A percentile compares a stretch with the other conserved stretches of the same genome.
Evolutionary conservation across 1,140 invertebrate genomes (phyloP).

Genomic region (Drosophila tsacasi): DNA sequence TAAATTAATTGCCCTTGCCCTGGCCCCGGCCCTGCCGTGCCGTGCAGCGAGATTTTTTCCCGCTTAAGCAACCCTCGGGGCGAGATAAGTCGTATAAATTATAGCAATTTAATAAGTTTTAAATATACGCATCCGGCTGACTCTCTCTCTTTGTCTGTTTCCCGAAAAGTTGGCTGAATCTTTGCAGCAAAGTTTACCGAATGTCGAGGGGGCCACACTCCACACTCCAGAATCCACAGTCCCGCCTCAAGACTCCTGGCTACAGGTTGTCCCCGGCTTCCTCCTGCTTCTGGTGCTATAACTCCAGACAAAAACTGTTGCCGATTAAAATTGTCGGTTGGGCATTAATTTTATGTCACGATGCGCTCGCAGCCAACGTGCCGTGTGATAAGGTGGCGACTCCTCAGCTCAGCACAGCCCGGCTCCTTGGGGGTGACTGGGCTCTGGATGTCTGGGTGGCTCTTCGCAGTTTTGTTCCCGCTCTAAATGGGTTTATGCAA

Average conservation of each 20-base stretch:
- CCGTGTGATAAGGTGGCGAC: constrained; percentile 78
- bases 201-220: constrained; percentile 10
- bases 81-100: constrained; percentile 85
- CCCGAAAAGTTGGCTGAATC: constrained; percentile 65
- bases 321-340: constrained; percentile 85
- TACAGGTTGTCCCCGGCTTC: constrained; percentile 30
- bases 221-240: constrained; percentile 1
- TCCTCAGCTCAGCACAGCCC: constrained; percentile 11
- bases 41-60: constrained; percentile 60
- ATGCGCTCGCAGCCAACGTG: constrained; percentile 74
- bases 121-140: constrained; percentile 83
- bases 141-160: constrained; percentile 43
- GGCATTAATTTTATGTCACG: constrained; percentile 84
- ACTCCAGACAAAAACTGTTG: constrained; percentile 83
- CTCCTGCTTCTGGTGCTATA: constrained; percentile 58
- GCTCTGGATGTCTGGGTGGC: constrained; percentile 11
- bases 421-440: constrained; percentile 22
- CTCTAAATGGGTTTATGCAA: constrained; percentile 83
- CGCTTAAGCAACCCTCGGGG: constrained; percentile 69
- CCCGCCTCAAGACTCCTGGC: constrained; percentile 6
- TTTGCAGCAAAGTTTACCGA: constrained; percentile 72
- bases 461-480: constrained; percentile 61
- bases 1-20: constrained; percentile 83
- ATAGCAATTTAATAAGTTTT: constrained; percentile 85
- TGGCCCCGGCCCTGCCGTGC: constrained; percentile 42